phyloP scores from a whole-genome alignment of 2,113 vertebrate species.

The Fulica atra region DNA sequence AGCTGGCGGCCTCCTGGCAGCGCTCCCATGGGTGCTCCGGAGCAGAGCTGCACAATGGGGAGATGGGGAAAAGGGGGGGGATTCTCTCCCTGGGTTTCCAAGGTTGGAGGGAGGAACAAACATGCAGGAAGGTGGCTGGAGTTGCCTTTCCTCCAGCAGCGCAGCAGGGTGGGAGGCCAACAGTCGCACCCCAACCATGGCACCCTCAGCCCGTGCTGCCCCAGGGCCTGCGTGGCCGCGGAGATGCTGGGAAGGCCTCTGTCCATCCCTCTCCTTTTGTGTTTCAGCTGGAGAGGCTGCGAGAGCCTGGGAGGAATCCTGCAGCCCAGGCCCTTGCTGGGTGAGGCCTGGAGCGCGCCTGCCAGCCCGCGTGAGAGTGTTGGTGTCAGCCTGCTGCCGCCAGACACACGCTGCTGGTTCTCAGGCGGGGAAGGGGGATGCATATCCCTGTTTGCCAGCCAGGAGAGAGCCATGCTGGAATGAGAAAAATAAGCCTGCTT shows the following conservation, averaged over 20 bases:
- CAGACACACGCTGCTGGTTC: background rate
- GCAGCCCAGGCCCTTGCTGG: background rate
- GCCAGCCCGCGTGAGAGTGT: background rate
- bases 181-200: background rate
- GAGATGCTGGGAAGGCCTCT: background rate
- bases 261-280: background rate
- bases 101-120: background rate
- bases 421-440: background rate
- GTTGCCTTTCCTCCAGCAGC: background rate
- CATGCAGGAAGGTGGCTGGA: background rate
- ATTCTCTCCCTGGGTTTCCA: background rate
- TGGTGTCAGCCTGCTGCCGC: background rate
- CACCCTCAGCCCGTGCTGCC: accelerated
- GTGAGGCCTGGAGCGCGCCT: background rate
- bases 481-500: slow-evolving; percentile 29
- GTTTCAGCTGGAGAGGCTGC: background rate
- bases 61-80: background rate
- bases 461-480: background rate
- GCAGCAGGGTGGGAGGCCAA: background rate
- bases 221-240: background rate
- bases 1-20: background rate
- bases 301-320: background rate
- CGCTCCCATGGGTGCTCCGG: accelerated
- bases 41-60: background rate
- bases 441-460: background rate